Percentiles rank a stretch among this genome's conserved stretches.
Conservation (phyloP, 1,140 invertebrate genomes). For the Achatina immaculata region DNA sequence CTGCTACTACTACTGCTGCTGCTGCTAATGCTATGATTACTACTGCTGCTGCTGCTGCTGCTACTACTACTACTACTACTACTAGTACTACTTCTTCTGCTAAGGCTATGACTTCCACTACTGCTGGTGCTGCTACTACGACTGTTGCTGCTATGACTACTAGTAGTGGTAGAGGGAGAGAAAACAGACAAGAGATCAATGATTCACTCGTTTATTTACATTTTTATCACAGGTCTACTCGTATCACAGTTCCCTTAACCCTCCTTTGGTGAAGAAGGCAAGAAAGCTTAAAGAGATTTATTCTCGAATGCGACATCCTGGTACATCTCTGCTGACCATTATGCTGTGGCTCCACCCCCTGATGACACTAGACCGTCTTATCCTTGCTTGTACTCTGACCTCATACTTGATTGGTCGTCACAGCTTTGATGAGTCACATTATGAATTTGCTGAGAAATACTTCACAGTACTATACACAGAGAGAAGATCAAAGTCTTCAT, state of each 20-base stretch:
- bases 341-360: slow-evolving; percentile 33
- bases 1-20: no score
- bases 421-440: slow-evolving; percentile 24
- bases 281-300: slow-evolving; percentile 26
- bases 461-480: slow-evolving; percentile 10
- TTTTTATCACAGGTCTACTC: slow-evolving; percentile 12
- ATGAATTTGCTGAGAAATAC: slow-evolving; percentile 34
- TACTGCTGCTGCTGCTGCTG: no score
- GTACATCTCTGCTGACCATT: slow-evolving; percentile 2
- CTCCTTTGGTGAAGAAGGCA: not conserved
- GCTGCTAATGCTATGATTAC: no score
- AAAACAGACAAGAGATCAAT: no score
- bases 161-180: no score
- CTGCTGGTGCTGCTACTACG: no score
- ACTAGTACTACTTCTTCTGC: no score
- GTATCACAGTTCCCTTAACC: slow-evolving; percentile 15
- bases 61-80: no score
- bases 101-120: no score
- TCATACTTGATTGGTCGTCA: slow-evolving; percentile 24
- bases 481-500: not conserved
- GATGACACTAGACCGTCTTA: slow-evolving; percentile 30
- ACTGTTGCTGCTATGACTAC: no score
- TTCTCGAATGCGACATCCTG: slow-evolving; percentile 32
- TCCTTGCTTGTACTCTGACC: slow-evolving; percentile 29
- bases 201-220: no score